Evolutionary conservation across 2,113 vertebrate genomes (phyloP), one percentile per base, ranked within the genome.

Genomic region (Lates calcarifer): DNA sequence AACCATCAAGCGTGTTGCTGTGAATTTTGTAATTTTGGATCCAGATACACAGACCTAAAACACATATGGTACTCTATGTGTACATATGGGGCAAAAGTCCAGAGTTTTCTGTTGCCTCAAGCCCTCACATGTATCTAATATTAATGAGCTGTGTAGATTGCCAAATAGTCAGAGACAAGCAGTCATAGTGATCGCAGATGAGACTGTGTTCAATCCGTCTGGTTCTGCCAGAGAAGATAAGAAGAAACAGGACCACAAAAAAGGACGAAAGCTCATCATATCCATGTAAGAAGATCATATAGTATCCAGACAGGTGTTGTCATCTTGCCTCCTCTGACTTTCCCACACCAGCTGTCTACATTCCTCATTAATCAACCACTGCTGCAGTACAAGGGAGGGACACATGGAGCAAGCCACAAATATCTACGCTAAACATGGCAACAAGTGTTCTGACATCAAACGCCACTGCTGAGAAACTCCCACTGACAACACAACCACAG

Each of bases 391-490:
- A n/a, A 26, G 39, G 47, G 41, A 29, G 20, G n/a, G 37, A 41
- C 80, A 33, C 53, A 70, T 53, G 80, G 66, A 39, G n/a, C 33
- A 17, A 62, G 84, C 77, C 61, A 60, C 55, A 81, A 85, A 90
- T 83, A 87, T 74, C 79, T 5, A 4, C 24, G 76, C 76, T 74
- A 70, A 82, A 86, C 53, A 77, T 73, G 76, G 74, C n/a, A 82
- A 49, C 65, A 56, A n/a, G 69, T 55, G 39, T 10, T n/a, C 47
- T 15, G 41, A 68, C 47, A 41, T 53, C 24, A 41, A 53, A 73
- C 10, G 0, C 55, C 26, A 33, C 49, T 1, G 6, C 56, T n/a
- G 12, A 45, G 22, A 29, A 41, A 51, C 43, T 41, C 33, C 33
- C 35, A 63, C 33, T 18, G 2, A 61, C 57, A 41, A 15, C 22